Percentiles rank a stretch among this genome's conserved stretches.
These are phyloP conservation scores for Brachionus calyciflorus DNA, from an alignment of 1,140 invertebrate genomes.

Conservation along the genomic window DNA sequence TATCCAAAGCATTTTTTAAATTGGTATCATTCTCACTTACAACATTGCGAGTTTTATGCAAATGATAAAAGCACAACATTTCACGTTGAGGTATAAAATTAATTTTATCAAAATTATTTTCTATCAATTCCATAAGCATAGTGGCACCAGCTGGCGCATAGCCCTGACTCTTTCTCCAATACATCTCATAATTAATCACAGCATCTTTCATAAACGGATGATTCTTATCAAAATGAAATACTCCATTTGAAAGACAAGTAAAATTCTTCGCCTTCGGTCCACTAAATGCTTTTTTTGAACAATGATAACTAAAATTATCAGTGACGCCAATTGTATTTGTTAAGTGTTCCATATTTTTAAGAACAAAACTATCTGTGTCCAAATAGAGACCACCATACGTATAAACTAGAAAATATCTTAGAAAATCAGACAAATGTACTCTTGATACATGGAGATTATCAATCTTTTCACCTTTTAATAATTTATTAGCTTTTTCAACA, in stretches of 20 bases:
- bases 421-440: conserved; percentile 7
- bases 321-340: neutral
- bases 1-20: neutral
- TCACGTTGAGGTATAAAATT: neutral
- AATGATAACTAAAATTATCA: neutral
- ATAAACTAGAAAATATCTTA: neutral
- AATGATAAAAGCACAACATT: neutral
- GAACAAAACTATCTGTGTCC: neutral
- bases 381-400: neutral
- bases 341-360: neutral
- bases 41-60: neutral
- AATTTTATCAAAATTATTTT: neutral
- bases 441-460: neutral
- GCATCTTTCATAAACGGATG: conserved; percentile 16
- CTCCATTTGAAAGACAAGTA: neutral
- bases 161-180: conserved; percentile 1
- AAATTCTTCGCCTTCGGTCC: neutral
- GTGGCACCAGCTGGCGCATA: conserved; percentile 16
- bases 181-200: neutral
- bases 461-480: conserved; percentile 9
- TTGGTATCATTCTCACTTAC: neutral
- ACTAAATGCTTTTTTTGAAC: neutral
- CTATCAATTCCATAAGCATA: neutral
- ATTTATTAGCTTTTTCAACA: neutral
- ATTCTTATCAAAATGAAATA: conserved; percentile 6